phyloP scores from a whole-genome alignment of 2,113 vertebrate species.

The Lophius piscatorius region DNA sequence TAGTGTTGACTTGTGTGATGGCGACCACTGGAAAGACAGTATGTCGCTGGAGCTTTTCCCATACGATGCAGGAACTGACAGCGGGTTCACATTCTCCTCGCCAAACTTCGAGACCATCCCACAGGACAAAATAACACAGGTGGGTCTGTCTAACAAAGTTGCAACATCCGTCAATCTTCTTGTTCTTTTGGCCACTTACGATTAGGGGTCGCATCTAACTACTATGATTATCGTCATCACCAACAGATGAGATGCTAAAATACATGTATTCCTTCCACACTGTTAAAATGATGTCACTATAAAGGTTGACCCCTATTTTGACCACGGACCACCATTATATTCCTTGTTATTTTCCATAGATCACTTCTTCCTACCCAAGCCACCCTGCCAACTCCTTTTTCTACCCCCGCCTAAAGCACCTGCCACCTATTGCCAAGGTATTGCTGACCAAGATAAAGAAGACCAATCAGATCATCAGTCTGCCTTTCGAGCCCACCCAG shows the following conservation, averaged over 20 bases:
- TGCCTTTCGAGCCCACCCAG: conserved; percentile 78
- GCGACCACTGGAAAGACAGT: conserved; percentile 87
- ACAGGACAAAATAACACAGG: conserved; percentile 91
- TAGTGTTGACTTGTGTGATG: conserved; percentile 89
- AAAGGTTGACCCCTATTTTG: neutral
- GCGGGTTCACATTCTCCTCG: conserved; percentile 97
- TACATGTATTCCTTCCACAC: neutral
- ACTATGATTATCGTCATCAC: too few relatives aligned
- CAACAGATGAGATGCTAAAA: too few relatives aligned
- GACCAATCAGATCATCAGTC: conserved; percentile 80
- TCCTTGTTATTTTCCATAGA: conserved; percentile 75
- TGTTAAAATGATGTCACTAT: neutral
- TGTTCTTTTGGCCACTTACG: too few relatives aligned
- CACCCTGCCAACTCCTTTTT: conserved; percentile 98
- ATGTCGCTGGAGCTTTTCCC: conserved; percentile 87
- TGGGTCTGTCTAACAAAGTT: conserved; percentile 44
- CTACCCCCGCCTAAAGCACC: conserved; percentile 91
- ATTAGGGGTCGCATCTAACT: too few relatives aligned
- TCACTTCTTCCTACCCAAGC: conserved; percentile 91
- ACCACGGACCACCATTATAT: neutral
- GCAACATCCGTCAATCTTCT: neutral
- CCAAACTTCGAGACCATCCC: conserved; percentile 98
- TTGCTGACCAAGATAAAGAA: conserved; percentile 87
- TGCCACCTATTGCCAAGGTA: conserved; percentile 92
- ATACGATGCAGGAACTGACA: conserved; percentile 94